phyloP scores from a whole-genome alignment of 2,797 vertebrate species.

The Sus cebifrons region DNA sequence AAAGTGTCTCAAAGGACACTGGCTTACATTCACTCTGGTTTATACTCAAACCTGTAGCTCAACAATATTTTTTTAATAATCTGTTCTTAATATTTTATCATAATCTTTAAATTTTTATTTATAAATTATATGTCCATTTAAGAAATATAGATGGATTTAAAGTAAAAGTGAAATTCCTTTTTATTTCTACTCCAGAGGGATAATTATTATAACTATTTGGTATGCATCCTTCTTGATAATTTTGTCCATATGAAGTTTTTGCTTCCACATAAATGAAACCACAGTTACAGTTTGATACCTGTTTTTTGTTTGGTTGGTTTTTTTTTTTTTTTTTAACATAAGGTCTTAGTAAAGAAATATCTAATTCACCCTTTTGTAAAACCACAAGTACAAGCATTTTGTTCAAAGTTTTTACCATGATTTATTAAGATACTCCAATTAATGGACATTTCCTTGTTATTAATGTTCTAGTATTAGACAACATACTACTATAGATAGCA shows the following conservation, averaged over 20 bases:
- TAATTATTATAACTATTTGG: neutral
- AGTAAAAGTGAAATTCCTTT: slow-evolving; percentile 20
- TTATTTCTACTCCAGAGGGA: neutral
- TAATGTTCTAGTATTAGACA: neutral
- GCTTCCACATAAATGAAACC: slow-evolving; percentile 29
- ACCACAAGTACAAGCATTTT: slow-evolving; percentile 11
- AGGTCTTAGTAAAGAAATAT: neutral
- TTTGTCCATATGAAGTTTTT: slow-evolving; percentile 32
- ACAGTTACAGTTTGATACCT: neutral
- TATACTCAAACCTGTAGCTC: neutral
- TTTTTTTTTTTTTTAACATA: slow-evolving; percentile 16
- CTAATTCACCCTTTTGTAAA: slow-evolving; percentile 36
- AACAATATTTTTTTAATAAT: neutral
- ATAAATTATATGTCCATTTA: neutral
- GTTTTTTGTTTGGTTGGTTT: neutral
- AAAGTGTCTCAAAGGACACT: neutral
- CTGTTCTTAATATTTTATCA: neutral
- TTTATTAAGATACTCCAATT: slow-evolving; percentile 27
- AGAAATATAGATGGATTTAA: neutral
- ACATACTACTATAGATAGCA: neutral
- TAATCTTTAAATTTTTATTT: neutral
- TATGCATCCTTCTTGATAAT: neutral
- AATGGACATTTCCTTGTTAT: neutral
- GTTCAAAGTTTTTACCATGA: slow-evolving; percentile 11
- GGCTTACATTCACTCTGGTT: neutral